Conservation (phyloP, 1,140 invertebrate genomes). For the Euschistus heros region DNA sequence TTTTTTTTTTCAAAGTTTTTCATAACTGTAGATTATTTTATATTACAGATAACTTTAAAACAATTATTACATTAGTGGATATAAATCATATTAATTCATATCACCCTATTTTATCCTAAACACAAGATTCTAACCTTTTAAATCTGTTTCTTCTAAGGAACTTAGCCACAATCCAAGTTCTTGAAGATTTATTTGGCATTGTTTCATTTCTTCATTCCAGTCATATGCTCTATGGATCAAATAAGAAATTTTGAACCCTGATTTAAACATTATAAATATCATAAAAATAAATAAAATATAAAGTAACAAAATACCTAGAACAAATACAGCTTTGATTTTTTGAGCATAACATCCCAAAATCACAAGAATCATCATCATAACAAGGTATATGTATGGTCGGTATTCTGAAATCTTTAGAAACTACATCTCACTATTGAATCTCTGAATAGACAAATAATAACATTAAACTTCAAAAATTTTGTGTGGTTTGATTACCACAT, state of each 20-base stretch:
- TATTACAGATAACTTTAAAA: too few relatives aligned
- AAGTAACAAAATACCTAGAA: constrained; percentile 15
- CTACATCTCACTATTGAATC: neutral
- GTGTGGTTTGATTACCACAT: too few relatives aligned
- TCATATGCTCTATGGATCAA: constrained; percentile 18
- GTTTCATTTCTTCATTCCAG: constrained; percentile 16
- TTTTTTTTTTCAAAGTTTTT: too few relatives aligned
- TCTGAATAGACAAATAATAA: too few relatives aligned
- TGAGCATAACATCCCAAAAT: constrained; percentile 23
- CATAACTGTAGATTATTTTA: too few relatives aligned
- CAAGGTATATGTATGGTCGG: constrained; percentile 15
- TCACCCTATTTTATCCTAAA: neutral
- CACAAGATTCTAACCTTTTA: constrained; percentile 8
- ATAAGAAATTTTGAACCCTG: neutral
- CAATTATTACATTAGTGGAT: too few relatives aligned
- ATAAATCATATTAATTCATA: too few relatives aligned
- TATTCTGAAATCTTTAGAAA: constrained; percentile 4
- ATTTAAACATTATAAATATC: neutral
- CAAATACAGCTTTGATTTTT: constrained; percentile 16
- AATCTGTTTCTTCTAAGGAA: constrained; percentile 9
- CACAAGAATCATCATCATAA: constrained; percentile 20
- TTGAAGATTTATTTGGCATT: constrained; percentile 14
- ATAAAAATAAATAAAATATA: neutral
- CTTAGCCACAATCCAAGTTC: constrained; percentile 15
- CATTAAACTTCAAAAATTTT: too few relatives aligned